phyloP scores from a whole-genome alignment of 2,797 vertebrate genomes.

The Toxotes lorentzi region DNA sequence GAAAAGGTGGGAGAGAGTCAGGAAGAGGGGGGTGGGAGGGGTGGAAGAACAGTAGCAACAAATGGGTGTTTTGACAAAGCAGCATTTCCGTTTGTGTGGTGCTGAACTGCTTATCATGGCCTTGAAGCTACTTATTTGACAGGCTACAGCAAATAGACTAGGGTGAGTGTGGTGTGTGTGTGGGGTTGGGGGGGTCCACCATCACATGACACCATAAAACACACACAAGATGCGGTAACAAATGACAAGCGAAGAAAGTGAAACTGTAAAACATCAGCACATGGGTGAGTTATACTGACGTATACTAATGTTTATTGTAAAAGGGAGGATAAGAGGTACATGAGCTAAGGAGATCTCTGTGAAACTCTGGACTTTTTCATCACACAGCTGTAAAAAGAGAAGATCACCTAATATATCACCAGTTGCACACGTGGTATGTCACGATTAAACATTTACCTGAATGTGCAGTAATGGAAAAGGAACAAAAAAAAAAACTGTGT shows the following conservation, averaged over 20 bases:
- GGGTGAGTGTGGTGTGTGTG: not conserved
- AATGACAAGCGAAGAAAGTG: conserved; percentile 32
- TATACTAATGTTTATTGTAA: conserved; percentile 38
- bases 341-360: conserved; percentile 23
- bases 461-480: conserved; percentile 17
- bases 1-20: conserved; percentile 39
- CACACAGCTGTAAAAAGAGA: conserved; percentile 28
- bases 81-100: conserved; percentile 22
- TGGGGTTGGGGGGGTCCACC: not conserved
- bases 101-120: conserved; percentile 16
- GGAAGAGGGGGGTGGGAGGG: conserved; percentile 46
- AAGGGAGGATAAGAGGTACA: conserved; percentile 21
- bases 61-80: conserved; percentile 30
- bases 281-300: not conserved
- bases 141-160: not conserved
- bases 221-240: conserved; percentile 26
- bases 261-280: conserved; percentile 46
- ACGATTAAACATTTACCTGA: conserved; percentile 51
- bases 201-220: conserved; percentile 38
- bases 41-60: conserved; percentile 55
- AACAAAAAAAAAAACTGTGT: conserved; percentile 34
- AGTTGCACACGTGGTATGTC: conserved; percentile 3
- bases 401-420: conserved; percentile 46
- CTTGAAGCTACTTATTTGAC: conserved; percentile 16
- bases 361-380: conserved; percentile 42